Evolutionary conservation across 2,797 vertebrate genomes (phyloP).

Genomic region (Ispidina lecontei): DNA sequence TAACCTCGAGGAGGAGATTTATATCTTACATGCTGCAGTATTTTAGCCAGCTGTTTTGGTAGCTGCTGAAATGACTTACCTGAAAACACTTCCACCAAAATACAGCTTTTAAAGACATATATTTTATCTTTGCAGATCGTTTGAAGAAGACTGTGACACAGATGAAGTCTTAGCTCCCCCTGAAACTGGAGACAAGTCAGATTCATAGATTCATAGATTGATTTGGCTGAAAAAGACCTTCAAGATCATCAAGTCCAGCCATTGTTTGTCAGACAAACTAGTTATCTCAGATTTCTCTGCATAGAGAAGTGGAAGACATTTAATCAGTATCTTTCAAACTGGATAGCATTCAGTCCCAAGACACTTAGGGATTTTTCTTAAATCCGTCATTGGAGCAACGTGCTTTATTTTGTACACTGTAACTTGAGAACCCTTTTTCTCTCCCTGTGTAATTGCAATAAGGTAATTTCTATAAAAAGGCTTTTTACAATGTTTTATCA

Average conservation of each 20-base stretch:
- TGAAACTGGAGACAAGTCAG: constrained; percentile 90
- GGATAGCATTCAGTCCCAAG: constrained; percentile 37
- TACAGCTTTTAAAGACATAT: constrained; percentile 4
- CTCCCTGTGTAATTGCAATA: constrained; percentile 75
- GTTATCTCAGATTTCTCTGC: constrained; percentile 90
- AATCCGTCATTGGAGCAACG: constrained; percentile 62
- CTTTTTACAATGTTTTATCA: constrained; percentile 77
- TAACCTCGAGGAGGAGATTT: not conserved
- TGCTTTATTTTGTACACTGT: constrained; percentile 79
- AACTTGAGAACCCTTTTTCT: constrained; percentile 69
- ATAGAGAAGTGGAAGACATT: constrained; percentile 71
- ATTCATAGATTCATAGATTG: no score
- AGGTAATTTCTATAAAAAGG: constrained; percentile 74
- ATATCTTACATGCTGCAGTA: not conserved
- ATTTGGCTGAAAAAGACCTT: no score
- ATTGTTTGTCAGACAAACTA: constrained; percentile 80
- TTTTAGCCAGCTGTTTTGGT: not conserved
- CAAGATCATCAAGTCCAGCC: no score
- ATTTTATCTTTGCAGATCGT: constrained; percentile 85
- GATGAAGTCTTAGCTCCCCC: constrained; percentile 88
- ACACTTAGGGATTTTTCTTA: constrained; percentile 43
- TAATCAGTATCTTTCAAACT: constrained; percentile 62
- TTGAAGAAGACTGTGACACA: constrained; percentile 95
- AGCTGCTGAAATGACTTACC: not conserved
- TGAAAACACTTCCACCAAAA: not conserved